Evolutionary conservation across 2,888 invertebrate species (phyloP).

Genomic region (Latrodectus elegans): DNA sequence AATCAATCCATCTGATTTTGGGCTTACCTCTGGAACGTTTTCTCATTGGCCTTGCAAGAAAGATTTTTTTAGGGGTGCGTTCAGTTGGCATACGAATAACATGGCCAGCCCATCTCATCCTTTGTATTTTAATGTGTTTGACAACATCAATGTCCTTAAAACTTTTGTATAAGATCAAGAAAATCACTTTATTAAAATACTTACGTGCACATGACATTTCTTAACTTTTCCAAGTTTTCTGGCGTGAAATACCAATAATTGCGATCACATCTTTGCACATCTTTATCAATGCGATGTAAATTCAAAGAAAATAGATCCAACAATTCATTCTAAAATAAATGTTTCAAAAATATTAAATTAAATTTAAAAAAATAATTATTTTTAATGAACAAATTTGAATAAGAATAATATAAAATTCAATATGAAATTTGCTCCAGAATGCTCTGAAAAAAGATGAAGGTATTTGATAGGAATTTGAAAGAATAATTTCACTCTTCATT

Average conservation of each 20-base stretch:
- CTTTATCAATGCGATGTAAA: constrained; percentile 95
- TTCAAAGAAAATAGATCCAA: constrained; percentile 90
- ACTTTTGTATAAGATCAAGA: too few relatives aligned
- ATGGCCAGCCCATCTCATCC: too few relatives aligned
- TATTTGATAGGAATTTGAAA: too few relatives aligned
- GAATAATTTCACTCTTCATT: too few relatives aligned
- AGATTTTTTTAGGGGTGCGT: too few relatives aligned
- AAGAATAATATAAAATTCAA: neutral
- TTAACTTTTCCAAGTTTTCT: constrained; percentile 90
- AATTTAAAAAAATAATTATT: neutral
- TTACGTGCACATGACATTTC: constrained; percentile 97
- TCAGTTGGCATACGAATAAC: too few relatives aligned
- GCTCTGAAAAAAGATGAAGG: too few relatives aligned
- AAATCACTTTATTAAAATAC: constrained; percentile 73
- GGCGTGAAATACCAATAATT: constrained; percentile 92
- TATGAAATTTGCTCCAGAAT: neutral
- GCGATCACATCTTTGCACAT: constrained; percentile 95
- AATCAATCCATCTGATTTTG: too few relatives aligned
- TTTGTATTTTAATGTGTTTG: too few relatives aligned
- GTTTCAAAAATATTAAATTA: neutral
- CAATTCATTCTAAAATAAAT: constrained; percentile 83
- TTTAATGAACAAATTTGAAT: neutral
- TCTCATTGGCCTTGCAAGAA: too few relatives aligned
- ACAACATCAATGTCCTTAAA: too few relatives aligned
- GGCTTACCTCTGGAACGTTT: too few relatives aligned